Conservation (phyloP, 1,140 invertebrate genomes). For the Mercenaria mercenaria region DNA sequence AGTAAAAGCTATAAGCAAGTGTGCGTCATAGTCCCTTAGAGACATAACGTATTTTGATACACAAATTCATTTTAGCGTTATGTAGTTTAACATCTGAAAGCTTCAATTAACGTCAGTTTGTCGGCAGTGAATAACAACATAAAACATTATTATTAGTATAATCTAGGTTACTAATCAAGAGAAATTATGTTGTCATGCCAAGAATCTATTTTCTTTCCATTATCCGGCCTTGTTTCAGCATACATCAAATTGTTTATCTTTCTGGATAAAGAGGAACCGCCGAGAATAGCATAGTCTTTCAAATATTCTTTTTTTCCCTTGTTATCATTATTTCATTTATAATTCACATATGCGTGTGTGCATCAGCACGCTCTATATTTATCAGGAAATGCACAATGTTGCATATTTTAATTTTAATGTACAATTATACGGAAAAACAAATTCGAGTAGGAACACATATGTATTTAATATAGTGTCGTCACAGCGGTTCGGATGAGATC, state of each 20-base stretch:
- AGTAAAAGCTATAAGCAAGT: not conserved
- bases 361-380: no score
- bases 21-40: not conserved
- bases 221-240: not conserved
- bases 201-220: slow-evolving; percentile 30
- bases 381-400: no score
- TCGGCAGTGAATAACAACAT: not conserved
- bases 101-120: not conserved
- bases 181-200: slow-evolving; percentile 13
- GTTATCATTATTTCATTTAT: no score
- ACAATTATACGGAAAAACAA: no score
- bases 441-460: no score
- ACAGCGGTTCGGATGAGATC: no score
- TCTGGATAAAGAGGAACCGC: not conserved
- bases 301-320: no score
- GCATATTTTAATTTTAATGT: no score
- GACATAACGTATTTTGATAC: not conserved
- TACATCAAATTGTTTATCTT: not conserved
- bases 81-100: not conserved
- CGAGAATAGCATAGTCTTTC: not conserved
- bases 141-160: slow-evolving; percentile 4
- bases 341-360: no score
- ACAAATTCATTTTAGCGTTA: not conserved
- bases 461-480: no score
- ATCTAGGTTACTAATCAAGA: slow-evolving; percentile 6